phyloP scores from a whole-genome alignment of 2,797 vertebrate genomes.

The Dicrostonyx torquatus region DNA sequence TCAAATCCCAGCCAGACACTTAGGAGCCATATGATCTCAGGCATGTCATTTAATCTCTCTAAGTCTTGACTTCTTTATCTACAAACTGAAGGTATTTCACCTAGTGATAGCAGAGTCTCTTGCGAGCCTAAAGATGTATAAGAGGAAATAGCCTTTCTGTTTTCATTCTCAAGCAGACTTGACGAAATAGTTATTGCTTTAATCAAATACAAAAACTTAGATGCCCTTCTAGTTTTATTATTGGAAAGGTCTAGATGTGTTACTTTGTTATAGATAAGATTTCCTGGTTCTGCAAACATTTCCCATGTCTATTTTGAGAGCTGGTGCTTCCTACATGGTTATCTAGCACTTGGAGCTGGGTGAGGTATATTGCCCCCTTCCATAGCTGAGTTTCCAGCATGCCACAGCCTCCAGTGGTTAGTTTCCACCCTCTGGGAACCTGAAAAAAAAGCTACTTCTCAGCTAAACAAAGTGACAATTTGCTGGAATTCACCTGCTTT shows the following conservation, averaged over 20 bases:
- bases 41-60: constrained; percentile 21
- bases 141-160: constrained; percentile 40
- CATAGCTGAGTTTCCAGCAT: constrained; percentile 52
- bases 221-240: not conserved
- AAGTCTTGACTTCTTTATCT: not conserved
- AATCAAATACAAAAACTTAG: constrained; percentile 46
- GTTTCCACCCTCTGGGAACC: constrained; percentile 13
- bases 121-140: not conserved
- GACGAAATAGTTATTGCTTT: not conserved
- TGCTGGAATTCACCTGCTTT: constrained; percentile 53
- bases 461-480: constrained; percentile 34
- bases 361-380: constrained; percentile 37
- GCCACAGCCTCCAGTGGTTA: not conserved
- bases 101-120: not conserved
- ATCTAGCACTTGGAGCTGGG: not conserved
- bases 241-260: constrained; percentile 40
- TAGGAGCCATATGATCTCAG: not conserved
- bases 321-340: not conserved
- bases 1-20: constrained; percentile 28
- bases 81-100: not conserved
- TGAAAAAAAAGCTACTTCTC: constrained; percentile 47
- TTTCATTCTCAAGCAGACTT: constrained; percentile 12
- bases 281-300: constrained; percentile 36
- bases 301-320: constrained; percentile 23
- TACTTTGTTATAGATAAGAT: constrained; percentile 14